Evolutionary conservation across 2,888 invertebrate genomes (phyloP).

Genomic region (Octonoba sinensis): DNA sequence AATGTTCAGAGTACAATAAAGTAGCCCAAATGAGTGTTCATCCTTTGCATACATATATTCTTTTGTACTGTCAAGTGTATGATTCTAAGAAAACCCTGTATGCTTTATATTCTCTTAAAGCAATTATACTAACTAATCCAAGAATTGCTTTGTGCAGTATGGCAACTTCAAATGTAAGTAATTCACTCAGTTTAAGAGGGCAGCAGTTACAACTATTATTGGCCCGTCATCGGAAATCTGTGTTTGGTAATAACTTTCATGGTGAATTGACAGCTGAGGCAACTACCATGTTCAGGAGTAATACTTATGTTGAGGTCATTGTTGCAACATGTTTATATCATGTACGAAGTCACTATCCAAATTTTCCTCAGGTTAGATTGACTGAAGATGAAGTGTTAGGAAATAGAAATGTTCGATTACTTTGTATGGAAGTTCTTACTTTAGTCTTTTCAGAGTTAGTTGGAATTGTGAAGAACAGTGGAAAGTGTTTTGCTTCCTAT

Average conservation of each 20-base stretch:
- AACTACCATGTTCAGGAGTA: slow-evolving; percentile 80
- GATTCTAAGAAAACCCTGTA: slow-evolving; percentile 82
- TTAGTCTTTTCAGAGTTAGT: slow-evolving; percentile 80
- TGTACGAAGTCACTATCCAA: slow-evolving; percentile 83
- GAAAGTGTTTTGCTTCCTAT: slow-evolving; percentile 82
- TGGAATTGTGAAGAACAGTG: slow-evolving; percentile 81
- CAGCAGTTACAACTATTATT: slow-evolving; percentile 74
- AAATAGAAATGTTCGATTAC: slow-evolving; percentile 83
- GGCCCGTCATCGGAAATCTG: slow-evolving; percentile 83
- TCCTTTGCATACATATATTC: slow-evolving; percentile 85
- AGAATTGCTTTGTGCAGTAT: slow-evolving; percentile 81
- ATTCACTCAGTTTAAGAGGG: slow-evolving; percentile 71
- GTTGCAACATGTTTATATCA: slow-evolving; percentile 82
- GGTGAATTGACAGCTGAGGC: slow-evolving; percentile 75
- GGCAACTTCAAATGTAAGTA: slow-evolving; percentile 80
- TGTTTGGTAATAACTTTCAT: slow-evolving; percentile 77
- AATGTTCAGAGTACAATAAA: slow-evolving; percentile 32
- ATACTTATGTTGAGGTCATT: slow-evolving; percentile 85
- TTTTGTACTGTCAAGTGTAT: slow-evolving; percentile 84
- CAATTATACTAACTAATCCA: slow-evolving; percentile 80
- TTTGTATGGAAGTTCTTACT: slow-evolving; percentile 78
- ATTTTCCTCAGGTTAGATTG: slow-evolving; percentile 78
- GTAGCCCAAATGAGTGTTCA: slow-evolving; percentile 74
- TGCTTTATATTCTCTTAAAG: slow-evolving; percentile 81
- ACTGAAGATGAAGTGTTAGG: slow-evolving; percentile 80